Percentiles rank a stretch among this genome's conserved stretches.
Evolutionary conservation across 2,888 invertebrate species (phyloP).

Genomic region (Nasonovia ribisnigri): DNA sequence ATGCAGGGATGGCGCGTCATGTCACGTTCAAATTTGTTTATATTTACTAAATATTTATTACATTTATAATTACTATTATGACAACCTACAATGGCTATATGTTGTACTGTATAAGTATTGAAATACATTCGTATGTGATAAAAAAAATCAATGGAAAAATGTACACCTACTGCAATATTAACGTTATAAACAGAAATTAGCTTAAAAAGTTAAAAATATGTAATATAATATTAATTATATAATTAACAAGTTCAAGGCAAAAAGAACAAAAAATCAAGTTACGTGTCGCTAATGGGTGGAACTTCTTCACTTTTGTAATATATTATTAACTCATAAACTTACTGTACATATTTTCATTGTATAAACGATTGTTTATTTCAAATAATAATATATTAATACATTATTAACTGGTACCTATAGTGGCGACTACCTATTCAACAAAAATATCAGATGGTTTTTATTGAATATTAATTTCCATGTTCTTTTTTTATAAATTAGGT

Average conservation of each 20-base stretch:
- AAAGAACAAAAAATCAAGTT: not conserved
- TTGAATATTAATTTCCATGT: not conserved
- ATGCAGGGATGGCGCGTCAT: not conserved
- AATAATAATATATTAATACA: not conserved
- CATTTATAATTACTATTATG: not conserved
- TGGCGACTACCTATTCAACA: not conserved
- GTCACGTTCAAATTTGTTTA: not conserved
- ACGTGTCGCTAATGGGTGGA: not conserved
- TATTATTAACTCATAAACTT: not conserved
- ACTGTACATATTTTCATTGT: not conserved
- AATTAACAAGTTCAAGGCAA: not conserved
- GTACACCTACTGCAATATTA: not conserved
- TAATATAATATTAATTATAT: no score
- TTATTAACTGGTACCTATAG: not conserved
- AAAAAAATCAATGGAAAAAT: not conserved
- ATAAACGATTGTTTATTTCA: not conserved
- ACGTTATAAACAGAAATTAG: not conserved
- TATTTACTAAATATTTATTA: not conserved
- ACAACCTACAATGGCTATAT: not conserved
- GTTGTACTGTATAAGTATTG: no score
- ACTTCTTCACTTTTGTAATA: not conserved
- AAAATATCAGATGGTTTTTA: not conserved
- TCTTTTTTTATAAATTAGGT: not conserved
- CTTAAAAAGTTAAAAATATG: no score
- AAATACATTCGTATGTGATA: not conserved